These are phyloP conservation scores for Micrastur ruficollis DNA, from an alignment of 2,797 vertebrate species.

Conservation along the genomic window DNA sequence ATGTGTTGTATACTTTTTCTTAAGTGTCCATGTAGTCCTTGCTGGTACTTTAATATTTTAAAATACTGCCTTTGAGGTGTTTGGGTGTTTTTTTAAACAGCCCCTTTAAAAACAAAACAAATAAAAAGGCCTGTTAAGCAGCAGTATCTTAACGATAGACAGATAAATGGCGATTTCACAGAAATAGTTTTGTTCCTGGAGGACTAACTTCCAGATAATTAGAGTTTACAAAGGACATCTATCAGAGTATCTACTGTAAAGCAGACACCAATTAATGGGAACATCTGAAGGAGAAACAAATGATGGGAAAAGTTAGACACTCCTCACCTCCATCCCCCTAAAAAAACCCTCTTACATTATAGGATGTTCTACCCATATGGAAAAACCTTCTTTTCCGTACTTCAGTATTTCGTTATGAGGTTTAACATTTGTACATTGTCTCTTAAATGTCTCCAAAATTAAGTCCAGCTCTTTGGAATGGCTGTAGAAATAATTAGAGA, in stretches of 20 bases:
- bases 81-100: not conserved
- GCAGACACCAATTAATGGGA: not conserved
- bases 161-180: not conserved
- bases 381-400: not conserved
- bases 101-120: not conserved
- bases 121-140: not conserved
- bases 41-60: not conserved
- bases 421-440: not conserved
- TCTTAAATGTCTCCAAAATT: not conserved
- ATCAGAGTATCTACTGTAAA: not conserved
- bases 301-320: not conserved
- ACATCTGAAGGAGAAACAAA: not conserved
- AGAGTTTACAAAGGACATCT: not conserved
- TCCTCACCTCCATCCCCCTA: accelerated
- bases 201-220: not conserved
- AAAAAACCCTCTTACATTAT: accelerated
- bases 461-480: not conserved
- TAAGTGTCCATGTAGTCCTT: not conserved
- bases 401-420: not conserved
- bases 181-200: not conserved
- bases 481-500: not conserved
- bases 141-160: not conserved
- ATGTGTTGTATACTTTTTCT: not conserved
- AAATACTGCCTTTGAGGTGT: not conserved
- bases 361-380: not conserved